Base-by-base conservation (phyloP, 2,797 vertebrate genomes). In the Malacoctenus gilli region DNA sequence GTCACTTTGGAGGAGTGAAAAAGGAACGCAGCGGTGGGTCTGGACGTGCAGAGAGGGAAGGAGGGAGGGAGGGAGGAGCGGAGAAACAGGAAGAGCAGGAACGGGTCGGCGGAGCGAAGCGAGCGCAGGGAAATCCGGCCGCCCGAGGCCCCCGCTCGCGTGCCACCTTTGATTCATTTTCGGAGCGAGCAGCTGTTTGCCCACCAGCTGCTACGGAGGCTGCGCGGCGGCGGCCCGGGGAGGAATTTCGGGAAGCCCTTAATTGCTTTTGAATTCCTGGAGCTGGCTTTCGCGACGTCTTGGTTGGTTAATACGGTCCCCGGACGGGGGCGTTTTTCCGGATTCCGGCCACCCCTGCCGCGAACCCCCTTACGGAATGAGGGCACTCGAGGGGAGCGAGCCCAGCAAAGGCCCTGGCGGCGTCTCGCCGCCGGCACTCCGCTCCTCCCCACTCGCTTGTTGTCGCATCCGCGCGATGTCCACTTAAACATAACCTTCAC, bases 101-200 rank as follows among this genome's bases (percentile, higher is more conserved):
- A 60, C 61, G 71, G 68, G 75, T 16, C 20, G 43, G 32, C 34
- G 5, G 22, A 59, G 58, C 8, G 2, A 28, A 16, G 32, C n/a
- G n/a, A n/a, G n/a, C n/a, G n/a, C n/a, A n/a, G 46, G 77, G 75
- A 75, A 70, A 67, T 80, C 82, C 78, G 81, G 75, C 54, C 37
- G 38, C 14, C 15, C 31, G 42, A 42, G 38, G 60, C 8, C 1
- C 21, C 47, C 22, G 4, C 4, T 47, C 44, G 56, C 51, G 61
- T 46, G 5, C 53, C 44, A 42, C 37, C 71, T 86, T 74, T 84
- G 59, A 80, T 73, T 82, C 68, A 57, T 56, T 75, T 65, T 79
- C 37, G 54, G 34, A 20, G n/a, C n/a, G n/a, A n/a, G 22, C 52
- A 41, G 39, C 20, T 32, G 31, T 34, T 58, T 23, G 40, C 39